These are phyloP conservation scores for Taurulus bubalis DNA, from an alignment of 2,113 vertebrate species.

Conservation along the genomic window DNA sequence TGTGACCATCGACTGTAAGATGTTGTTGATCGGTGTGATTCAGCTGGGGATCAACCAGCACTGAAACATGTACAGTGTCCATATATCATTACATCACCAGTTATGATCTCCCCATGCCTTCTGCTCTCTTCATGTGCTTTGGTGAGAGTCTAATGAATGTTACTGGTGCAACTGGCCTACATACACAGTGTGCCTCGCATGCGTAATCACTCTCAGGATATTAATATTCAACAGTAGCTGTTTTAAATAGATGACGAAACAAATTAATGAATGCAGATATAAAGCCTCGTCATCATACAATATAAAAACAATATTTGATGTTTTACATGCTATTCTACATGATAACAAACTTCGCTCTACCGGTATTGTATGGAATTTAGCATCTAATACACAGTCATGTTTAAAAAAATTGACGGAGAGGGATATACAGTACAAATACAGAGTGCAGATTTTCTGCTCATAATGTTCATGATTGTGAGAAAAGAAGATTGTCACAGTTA, in stretches of 20 bases:
- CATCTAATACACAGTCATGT: neutral
- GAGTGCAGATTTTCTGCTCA: constrained; percentile 24
- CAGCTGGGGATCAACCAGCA: constrained; percentile 6
- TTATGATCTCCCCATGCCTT: neutral
- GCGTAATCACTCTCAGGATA: constrained; percentile 38
- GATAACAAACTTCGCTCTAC: neutral
- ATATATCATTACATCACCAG: constrained; percentile 8
- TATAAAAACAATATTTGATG: neutral
- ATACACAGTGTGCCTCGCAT: constrained; percentile 38
- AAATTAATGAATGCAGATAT: neutral
- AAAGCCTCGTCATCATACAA: neutral
- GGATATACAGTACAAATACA: neutral
- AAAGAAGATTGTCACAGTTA: constrained; percentile 29
- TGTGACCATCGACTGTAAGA: constrained; percentile 19
- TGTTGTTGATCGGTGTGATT: constrained; percentile 29
- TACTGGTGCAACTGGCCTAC: constrained; percentile 45
- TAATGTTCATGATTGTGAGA: constrained; percentile 6
- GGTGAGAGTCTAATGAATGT: constrained; percentile 36
- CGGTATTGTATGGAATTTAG: neutral
- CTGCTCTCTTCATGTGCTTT: constrained; percentile 31
- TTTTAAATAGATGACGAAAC: constrained; percentile 13
- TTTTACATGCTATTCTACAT: neutral
- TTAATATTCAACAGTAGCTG: constrained; percentile 33
- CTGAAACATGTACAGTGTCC: constrained; percentile 2
- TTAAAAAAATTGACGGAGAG: neutral